phyloP scores from a whole-genome alignment of 2,888 invertebrate genomes.

The Sipha maydis region DNA sequence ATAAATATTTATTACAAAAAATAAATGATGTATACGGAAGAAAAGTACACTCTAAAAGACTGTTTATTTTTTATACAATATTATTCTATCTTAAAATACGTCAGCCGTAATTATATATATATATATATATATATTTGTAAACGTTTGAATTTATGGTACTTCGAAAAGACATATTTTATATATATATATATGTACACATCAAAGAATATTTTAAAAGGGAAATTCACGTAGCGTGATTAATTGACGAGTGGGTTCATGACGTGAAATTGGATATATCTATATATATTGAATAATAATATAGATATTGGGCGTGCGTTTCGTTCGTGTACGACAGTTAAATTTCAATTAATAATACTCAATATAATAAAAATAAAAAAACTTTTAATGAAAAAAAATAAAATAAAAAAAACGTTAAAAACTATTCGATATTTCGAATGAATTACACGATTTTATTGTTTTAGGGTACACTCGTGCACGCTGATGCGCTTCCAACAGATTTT shows the following conservation, averaged over 20 bases:
- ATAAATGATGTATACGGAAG: not conserved
- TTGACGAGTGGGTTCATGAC: constrained; percentile 17
- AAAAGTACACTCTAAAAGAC: not conserved
- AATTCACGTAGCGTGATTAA: constrained; percentile 10
- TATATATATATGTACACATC: not conserved
- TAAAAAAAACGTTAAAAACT: constrained; percentile 18
- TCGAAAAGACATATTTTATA: not conserved
- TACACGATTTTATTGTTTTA: constrained; percentile 36
- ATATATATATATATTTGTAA: not conserved
- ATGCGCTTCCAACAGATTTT: constrained; percentile 20
- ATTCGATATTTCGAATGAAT: constrained; percentile 9
- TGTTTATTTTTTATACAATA: not conserved
- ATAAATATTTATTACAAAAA: not conserved
- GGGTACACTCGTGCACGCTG: not conserved
- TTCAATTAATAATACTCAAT: constrained; percentile 20
- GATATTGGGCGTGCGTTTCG: not conserved
- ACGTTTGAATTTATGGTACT: not conserved
- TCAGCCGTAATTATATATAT: not conserved
- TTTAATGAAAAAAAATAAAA: constrained; percentile 20
- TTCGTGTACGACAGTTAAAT: constrained; percentile 4
- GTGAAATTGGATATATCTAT: not conserved
- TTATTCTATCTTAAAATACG: not conserved
- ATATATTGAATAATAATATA: not conserved
- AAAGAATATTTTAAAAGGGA: constrained; percentile 3
- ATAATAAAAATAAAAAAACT: constrained; percentile 12